Base-by-base conservation (phyloP, 1,140 invertebrate species). In the Papilio helenus region DNA sequence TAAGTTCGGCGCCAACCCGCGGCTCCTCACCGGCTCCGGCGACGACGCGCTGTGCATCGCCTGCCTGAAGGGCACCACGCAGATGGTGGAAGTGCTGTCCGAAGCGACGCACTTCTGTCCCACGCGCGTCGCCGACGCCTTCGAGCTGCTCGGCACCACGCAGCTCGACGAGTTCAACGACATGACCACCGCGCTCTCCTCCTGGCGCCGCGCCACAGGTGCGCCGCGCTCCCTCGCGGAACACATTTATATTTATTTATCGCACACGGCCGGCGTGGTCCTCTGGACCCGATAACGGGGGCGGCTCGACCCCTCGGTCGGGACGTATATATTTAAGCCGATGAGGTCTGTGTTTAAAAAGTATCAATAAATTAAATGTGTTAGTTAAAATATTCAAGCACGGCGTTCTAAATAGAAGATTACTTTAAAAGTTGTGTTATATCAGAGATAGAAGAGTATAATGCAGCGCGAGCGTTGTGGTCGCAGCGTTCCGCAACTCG, bases 11-110 rank as follows among this genome's bases (percentile, higher is more conserved):
- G 98, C 98, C 1, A 96, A 98, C 95, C 97, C 97, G 26, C 96
- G 96, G 92, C 95, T 97, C 18, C 95, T 95, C 82, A 98, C 97
- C 82, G 95, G 97, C 79, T 97, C 97, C 87, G 97, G 97, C 51
- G 98, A 99, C 94, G 98, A 99, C 96, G 98, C 98, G 26, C 92
- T 99, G 79, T 97, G 98, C 88, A 98, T 97, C 42, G 98, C 98
- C 8, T 98, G 98, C 90, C 94, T 99, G 0, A 98, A 98, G 94
- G 98, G 98, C 44, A 97, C 97, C n/a, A 95, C 95, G 51, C 95
- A 96, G 80, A 98, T 99, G 34, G 98, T 98, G 87, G 95, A 97
- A 71, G 97, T 97, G 90, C 94, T 99, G 65, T 95, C 97, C 85
- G 92, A 95, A 73, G 95, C 95, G 78, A 95, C 96, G 58, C 86